These are phyloP conservation scores for Hirtodrosophila trivittata DNA, from an alignment of 2,888 invertebrate genomes.

Conservation along the genomic window DNA sequence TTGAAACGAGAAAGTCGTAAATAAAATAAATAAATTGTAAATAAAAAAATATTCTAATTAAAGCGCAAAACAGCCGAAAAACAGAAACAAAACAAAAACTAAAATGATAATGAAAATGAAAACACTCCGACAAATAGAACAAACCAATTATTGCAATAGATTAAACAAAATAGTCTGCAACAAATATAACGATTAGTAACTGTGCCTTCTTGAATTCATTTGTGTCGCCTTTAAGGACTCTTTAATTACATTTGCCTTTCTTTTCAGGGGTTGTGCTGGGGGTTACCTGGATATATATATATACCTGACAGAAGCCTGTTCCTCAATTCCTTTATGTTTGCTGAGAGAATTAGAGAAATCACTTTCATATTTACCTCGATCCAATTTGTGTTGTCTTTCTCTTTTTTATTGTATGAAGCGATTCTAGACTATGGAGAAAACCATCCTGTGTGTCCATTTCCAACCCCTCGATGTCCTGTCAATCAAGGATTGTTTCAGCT, in stretches of 20 bases:
- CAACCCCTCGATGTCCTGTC: slow-evolving; percentile 22
- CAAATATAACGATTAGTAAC: slow-evolving; percentile 60
- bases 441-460: background rate
- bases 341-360: too few relatives aligned
- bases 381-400: too few relatives aligned
- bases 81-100: slow-evolving; percentile 24
- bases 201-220: slow-evolving; percentile 67
- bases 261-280: slow-evolving; percentile 19
- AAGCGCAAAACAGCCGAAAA: slow-evolving; percentile 41
- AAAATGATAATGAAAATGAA: slow-evolving; percentile 33
- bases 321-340: too few relatives aligned
- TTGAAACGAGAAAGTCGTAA: slow-evolving; percentile 65
- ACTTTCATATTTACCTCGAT: too few relatives aligned
- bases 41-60: slow-evolving; percentile 70
- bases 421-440: too few relatives aligned
- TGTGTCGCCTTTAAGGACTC: slow-evolving; percentile 17
- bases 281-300: background rate
- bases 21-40: slow-evolving; percentile 75
- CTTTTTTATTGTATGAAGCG: too few relatives aligned
- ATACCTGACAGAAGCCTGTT: too few relatives aligned
- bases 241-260: background rate
- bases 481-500: slow-evolving; percentile 38
- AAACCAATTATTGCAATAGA: slow-evolving; percentile 49
- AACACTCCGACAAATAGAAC: slow-evolving; percentile 55
- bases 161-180: slow-evolving; percentile 60